Evolutionary conservation across 1,140 invertebrate species (phyloP).

Genomic region (Magallana gigas): DNA sequence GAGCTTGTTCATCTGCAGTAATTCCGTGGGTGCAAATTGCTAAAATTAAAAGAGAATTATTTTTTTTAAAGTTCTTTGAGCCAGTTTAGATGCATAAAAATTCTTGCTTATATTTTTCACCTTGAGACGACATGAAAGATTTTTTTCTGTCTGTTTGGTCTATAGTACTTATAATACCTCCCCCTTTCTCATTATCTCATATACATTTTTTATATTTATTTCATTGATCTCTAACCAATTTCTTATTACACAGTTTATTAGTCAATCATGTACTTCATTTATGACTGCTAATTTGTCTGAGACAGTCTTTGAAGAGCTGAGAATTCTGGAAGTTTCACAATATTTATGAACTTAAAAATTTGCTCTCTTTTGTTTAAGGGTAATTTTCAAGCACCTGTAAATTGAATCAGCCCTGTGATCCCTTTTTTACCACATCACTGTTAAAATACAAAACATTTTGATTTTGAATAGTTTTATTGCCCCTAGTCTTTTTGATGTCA

Average conservation of each 20-base stretch:
- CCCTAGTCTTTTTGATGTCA: neutral
- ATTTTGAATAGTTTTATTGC: slow-evolving; percentile 23
- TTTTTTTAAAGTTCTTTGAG: no score
- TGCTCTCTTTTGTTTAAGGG: slow-evolving; percentile 23
- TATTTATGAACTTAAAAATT: slow-evolving; percentile 8
- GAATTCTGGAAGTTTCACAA: neutral
- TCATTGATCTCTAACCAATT: neutral
- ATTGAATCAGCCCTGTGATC: neutral
- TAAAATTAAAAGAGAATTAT: no score
- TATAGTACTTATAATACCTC: no score
- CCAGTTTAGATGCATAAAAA: no score
- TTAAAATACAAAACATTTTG: slow-evolving; percentile 33
- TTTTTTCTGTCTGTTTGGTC: no score
- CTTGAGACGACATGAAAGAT: no score
- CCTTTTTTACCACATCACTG: neutral
- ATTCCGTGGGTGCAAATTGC: no score
- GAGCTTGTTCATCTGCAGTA: neutral
- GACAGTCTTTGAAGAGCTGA: neutral
- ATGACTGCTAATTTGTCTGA: neutral
- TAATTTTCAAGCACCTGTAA: slow-evolving; percentile 28
- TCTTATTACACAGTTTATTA: neutral
- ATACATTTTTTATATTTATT: neutral
- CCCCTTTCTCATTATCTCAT: no score
- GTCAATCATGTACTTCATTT: slow-evolving; percentile 1
- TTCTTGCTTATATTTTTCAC: no score